phyloP scores from a whole-genome alignment of 1,140 invertebrate species.

The Caenorhabditis latens region DNA sequence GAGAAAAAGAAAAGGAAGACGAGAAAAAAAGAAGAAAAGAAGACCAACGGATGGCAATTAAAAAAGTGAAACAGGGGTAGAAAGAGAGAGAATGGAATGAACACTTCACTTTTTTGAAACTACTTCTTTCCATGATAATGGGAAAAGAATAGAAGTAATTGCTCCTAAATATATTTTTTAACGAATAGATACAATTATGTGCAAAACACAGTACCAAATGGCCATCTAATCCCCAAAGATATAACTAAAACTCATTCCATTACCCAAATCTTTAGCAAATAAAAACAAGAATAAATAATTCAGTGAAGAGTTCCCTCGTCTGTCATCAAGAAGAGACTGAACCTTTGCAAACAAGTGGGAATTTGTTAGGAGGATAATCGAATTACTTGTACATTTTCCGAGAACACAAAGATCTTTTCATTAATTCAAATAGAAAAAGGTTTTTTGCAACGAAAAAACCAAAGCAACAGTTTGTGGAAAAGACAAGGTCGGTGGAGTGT shows the following conservation, averaged over 20 bases:
- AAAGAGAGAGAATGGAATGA: not conserved
- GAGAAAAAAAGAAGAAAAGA: not conserved
- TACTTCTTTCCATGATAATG: not conserved
- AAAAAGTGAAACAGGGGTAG: not conserved
- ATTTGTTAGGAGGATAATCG: not conserved
- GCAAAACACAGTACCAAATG: too few species aligned
- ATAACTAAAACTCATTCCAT: too few species aligned
- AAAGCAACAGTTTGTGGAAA: conserved; percentile 26
- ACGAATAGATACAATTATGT: too few species aligned
- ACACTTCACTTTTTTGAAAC: not conserved
- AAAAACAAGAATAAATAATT: not conserved
- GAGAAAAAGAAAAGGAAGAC: not conserved
- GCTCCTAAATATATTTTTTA: too few species aligned
- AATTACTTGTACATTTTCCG: not conserved
- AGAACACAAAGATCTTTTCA: not conserved
- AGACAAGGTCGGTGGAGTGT: conserved; percentile 23
- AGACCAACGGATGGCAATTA: not conserved
- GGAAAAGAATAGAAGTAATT: too few species aligned
- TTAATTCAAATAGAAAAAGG: not conserved
- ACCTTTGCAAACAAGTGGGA: conserved; percentile 6
- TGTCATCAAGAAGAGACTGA: not conserved
- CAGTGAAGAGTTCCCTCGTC: not conserved
- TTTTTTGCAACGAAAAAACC: not conserved
- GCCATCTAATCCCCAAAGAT: too few species aligned
- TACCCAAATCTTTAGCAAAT: not conserved